A percentile compares a stretch with the other conserved stretches of the same genome.
These are phyloP conservation scores for Drosophila austrosaltans DNA, from an alignment of 2,888 invertebrate genomes.

Conservation along the genomic window DNA sequence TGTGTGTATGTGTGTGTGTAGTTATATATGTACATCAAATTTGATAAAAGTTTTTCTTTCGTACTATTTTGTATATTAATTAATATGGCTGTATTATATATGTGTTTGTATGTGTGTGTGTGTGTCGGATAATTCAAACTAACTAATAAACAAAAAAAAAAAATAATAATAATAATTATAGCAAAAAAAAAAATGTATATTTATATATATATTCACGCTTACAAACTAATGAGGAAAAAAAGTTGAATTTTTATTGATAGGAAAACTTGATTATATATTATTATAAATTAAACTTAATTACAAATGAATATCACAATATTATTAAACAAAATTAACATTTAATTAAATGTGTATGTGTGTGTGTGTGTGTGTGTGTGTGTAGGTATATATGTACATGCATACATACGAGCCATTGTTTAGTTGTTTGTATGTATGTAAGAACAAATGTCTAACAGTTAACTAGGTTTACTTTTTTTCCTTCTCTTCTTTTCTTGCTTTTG, in stretches of 20 bases:
- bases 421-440: conserved; percentile 10
- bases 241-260: conserved; percentile 53
- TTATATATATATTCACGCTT: neutral
- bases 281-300: conserved; percentile 66
- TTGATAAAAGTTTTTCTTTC: conserved; percentile 11
- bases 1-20: conserved; percentile 7
- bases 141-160: conserved; percentile 49
- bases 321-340: conserved; percentile 66
- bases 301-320: conserved; percentile 73
- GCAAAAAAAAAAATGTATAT: neutral
- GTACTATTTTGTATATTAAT: conserved; percentile 44
- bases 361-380: conserved; percentile 13
- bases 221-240: conserved; percentile 72
- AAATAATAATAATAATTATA: conserved; percentile 30
- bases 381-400: neutral
- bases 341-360: conserved; percentile 37
- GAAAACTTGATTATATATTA: conserved; percentile 49
- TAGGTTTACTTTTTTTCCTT: conserved; percentile 52
- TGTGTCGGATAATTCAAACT: conserved; percentile 28
- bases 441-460: conserved; percentile 54
- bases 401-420: neutral
- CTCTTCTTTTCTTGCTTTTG: conserved; percentile 62
- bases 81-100: conserved; percentile 68
- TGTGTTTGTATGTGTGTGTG: conserved; percentile 31
- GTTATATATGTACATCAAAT: conserved; percentile 35